These are phyloP conservation scores for Andrena trimmerana DNA, from an alignment of 2,888 invertebrate genomes.

Conservation along the genomic window DNA sequence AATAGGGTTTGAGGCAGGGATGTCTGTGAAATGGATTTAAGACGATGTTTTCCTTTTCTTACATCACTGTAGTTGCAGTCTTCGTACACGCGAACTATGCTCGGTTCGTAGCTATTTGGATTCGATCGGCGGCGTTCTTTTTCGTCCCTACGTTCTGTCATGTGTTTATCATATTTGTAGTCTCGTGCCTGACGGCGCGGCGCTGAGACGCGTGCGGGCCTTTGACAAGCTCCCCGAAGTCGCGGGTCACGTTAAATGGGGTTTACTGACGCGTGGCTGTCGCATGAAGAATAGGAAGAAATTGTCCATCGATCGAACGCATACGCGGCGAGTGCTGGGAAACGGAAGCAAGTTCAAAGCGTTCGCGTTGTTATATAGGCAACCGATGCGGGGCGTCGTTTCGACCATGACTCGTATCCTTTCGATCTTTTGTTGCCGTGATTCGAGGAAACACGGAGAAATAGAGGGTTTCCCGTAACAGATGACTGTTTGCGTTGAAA, in stretches of 20 bases:
- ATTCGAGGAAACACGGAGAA: neutral
- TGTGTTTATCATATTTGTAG: neutral
- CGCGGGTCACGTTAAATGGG: neutral
- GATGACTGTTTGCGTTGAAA: neutral
- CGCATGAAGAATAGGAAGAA: neutral
- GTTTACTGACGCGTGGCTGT: neutral
- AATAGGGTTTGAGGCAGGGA: neutral
- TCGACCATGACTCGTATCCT: neutral
- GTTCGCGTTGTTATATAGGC: neutral
- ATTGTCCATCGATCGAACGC: neutral
- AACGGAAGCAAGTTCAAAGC: constrained; percentile 3
- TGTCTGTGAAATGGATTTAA: neutral
- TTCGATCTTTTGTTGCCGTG: neutral
- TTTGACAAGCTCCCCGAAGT: neutral
- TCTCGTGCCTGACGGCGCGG: no score
- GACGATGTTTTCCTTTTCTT: neutral
- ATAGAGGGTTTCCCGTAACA: neutral
- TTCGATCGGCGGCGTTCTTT: neutral
- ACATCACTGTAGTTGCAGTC: neutral
- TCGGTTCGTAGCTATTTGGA: neutral
- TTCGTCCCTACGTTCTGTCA: neutral
- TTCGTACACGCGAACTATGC: neutral
- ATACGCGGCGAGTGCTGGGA: neutral
- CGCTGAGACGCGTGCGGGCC: no score
- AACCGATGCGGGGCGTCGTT: neutral